Base-by-base conservation (phyloP, 2,888 invertebrate genomes). In the Clanis bilineata region DNA sequence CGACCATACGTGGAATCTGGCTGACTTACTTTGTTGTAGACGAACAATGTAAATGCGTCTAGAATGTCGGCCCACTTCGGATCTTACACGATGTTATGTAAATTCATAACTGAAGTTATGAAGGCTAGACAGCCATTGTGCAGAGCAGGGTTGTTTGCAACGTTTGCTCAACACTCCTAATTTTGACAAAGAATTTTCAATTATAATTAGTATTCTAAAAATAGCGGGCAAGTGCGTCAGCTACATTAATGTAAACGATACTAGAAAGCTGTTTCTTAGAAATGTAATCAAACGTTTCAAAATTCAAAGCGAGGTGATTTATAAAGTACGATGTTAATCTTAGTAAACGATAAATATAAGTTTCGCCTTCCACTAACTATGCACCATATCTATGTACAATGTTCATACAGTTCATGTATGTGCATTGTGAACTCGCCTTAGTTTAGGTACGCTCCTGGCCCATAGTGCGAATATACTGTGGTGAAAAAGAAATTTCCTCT, bases 21-120 rank as follows among this genome's bases (percentile, higher is more conserved):
- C 18, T n/a, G 21, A 4, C 15, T 43, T 41, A 57, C 43, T 43
- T 38, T 38, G 39, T 39, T 39, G 12, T 57, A 28, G 12, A 18
- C 28, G 28, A 43, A 57, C 43, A 57, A 15, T 43, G 56, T 28
- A 28, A n/a, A 56, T 43, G 43, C 25, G 56, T 43, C 41, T 43
- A 28, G 56, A 25, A 57, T 57, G 56, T 43, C 21, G 21, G 21
- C 28, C 21, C 12, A 28, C 28, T 54, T 54, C 6, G n/a, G 6
- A 21, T 39, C 25, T 54, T 28, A 54, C 54, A 41, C 39, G 18
- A 41, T 41, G 41, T 39, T 58, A 41, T 28, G 28, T 54, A 41
- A 54, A 54, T 51, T 58, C 15, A 39, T 21, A 39, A 38, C 45
- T 25, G 39, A 9, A 32, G 28, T 18, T 58, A 58, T 41, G 54